Evolutionary conservation across 2,888 invertebrate species (phyloP).

Genomic region (Corbicula japonica): DNA sequence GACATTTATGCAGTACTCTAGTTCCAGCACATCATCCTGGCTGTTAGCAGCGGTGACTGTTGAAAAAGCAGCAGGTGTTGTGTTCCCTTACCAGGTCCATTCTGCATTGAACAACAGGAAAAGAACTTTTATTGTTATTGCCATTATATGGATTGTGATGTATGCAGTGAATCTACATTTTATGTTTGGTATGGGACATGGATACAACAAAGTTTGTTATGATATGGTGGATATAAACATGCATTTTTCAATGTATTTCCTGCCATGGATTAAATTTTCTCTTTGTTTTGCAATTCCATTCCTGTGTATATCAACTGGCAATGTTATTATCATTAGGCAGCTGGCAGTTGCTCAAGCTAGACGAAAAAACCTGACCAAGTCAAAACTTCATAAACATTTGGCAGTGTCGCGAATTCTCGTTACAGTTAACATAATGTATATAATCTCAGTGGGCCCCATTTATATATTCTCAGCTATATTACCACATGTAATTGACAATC

Average conservation of each 20-base stretch:
- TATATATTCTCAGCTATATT: conserved; percentile 10
- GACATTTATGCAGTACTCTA: conserved; percentile 10
- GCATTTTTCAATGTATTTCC: not conserved
- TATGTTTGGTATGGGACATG: conserved; percentile 15
- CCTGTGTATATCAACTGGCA: not conserved
- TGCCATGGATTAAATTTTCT: conserved; percentile 5
- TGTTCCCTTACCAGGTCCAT: not conserved
- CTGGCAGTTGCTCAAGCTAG: not conserved
- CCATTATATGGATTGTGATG: conserved; percentile 1
- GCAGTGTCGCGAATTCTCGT: conserved; percentile 7
- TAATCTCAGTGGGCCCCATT: not conserved
- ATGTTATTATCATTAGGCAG: conserved; percentile 4
- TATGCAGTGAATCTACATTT: conserved; percentile 15
- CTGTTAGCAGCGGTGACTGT: conserved; percentile 1
- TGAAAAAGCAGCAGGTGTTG: not conserved
- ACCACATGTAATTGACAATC: not conserved
- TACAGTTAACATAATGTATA: not conserved
- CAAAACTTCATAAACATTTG: conserved; percentile 1
- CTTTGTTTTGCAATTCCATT: not conserved
- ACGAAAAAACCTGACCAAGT: conserved; percentile 3
- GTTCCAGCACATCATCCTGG: conserved; percentile 6
- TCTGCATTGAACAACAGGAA: not conserved
- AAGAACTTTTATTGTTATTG: not conserved
- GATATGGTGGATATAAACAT: not conserved
- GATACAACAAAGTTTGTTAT: conserved; percentile 10